phyloP scores from a whole-genome alignment of 1,140 invertebrate species.

The Sesamia nonagrioides region DNA sequence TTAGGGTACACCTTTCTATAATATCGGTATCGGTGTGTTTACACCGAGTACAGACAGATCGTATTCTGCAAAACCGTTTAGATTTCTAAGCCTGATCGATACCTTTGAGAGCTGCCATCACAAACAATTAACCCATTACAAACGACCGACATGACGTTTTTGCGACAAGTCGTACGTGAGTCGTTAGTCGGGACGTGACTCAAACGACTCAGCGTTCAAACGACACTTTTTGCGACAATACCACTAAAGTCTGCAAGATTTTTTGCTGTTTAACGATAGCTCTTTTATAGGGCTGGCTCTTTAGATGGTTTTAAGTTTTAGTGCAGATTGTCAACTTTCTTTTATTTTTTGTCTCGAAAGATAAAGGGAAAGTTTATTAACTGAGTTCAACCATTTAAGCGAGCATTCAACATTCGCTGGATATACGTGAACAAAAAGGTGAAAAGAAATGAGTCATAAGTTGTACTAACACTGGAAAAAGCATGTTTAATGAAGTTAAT shows the following conservation, averaged over 20 bases:
- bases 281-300: conserved; percentile 5
- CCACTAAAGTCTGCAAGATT: conserved; percentile 29
- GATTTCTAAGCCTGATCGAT: neutral
- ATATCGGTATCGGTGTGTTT: too few species aligned
- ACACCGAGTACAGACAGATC: neutral
- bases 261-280: conserved; percentile 22
- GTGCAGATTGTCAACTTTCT: neutral
- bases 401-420: too few species aligned
- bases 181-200: conserved; percentile 19
- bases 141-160: neutral
- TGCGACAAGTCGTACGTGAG: conserved; percentile 23
- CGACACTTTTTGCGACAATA: conserved; percentile 28
- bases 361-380: too few species aligned
- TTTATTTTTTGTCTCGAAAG: neutral
- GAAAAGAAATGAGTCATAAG: too few species aligned
- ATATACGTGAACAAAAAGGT: too few species aligned
- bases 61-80: neutral
- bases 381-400: too few species aligned
- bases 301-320: neutral
- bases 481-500: too few species aligned
- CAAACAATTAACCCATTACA: conserved; percentile 26
- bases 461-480: too few species aligned
- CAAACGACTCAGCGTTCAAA: neutral
- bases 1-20: too few species aligned
- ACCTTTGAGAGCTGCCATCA: neutral